These are phyloP conservation scores for Carassius auratus DNA, from an alignment of 2,113 vertebrate species.

Conservation along the genomic window DNA sequence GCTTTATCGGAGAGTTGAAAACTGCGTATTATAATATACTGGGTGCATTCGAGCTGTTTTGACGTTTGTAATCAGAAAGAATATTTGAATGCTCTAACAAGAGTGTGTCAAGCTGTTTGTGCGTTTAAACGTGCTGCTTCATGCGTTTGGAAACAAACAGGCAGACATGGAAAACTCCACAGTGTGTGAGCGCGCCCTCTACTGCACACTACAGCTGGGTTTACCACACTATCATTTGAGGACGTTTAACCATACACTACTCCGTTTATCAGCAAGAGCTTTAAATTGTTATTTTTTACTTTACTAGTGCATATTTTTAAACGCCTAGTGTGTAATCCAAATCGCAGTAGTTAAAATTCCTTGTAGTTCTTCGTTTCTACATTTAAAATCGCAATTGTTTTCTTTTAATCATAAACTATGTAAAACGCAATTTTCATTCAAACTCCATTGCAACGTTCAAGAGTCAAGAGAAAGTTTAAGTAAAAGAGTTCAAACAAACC, in stretches of 20 bases:
- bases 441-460: no score
- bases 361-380: no score
- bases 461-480: no score
- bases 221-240: slow-evolving; percentile 7
- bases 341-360: background rate
- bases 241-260: background rate
- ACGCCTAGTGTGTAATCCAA: background rate
- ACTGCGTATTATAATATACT: background rate
- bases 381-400: background rate
- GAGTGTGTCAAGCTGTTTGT: background rate
- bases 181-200: background rate
- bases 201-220: background rate
- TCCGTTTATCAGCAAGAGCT: no score
- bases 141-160: slow-evolving; percentile 21
- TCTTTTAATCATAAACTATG: no score
- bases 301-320: background rate
- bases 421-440: no score
- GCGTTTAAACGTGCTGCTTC: slow-evolving; percentile 29
- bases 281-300: background rate
- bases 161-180: slow-evolving; percentile 48
- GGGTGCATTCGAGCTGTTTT: background rate
- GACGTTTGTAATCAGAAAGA: background rate
- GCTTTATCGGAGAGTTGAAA: background rate
- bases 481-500: no score
- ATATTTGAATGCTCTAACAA: background rate